Evolutionary conservation across 37 sponge, comb jelly and placozoan genomes (phyloP), one percentile per base, ranked within the genome.

Genomic region (Haliclona indistincta): DNA sequence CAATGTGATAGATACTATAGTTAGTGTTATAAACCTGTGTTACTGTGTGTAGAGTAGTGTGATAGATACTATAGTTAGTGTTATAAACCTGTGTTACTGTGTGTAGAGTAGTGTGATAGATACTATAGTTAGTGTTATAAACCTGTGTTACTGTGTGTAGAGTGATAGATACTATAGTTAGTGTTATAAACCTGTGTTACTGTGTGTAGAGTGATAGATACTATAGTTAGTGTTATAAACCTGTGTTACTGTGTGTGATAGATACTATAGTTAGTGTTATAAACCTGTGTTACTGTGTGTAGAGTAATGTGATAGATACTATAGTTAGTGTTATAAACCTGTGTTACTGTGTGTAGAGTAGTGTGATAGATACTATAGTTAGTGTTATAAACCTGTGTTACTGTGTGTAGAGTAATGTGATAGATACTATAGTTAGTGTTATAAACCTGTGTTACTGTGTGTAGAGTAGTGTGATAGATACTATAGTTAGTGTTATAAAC

Each of bases 81-180:
- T n/a, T 58, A 7, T 25, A 58, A n/a, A 47, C 8, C n/a, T n/a
- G n/a, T n/a, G n/a, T n/a, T n/a, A n/a, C n/a, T n/a, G n/a, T n/a
- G n/a, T n/a, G n/a, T n/a, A n/a, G n/a, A n/a, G n/a, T n/a, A n/a
- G n/a, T n/a, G n/a, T n/a, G 82, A 85, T 88, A 6, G 43, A 75
- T 44, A 38, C 25, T n/a, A 13, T 5, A 30, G 10, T 43, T 42
- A 25, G 25, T 58, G 6, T n/a, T 58, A 7, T 25, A 58, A n/a
- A 47, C 86, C 33, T 64, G 99, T 17, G 99, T 97, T 11, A 85
- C 91, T 53, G 89, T 91, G 20, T 97, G 97, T 6, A 65, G 85
- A 56, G 97, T 95, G 82, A 85, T 88, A 6, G 43, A 75, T 44
- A 38, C 25, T n/a, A 13, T 5, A 30, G 10, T 43, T 42, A 25